Evolutionary conservation across 2,113 vertebrate genomes (phyloP), one percentile per base, ranked within the genome.

Genomic region (Cyanocitta stelleri): DNA sequence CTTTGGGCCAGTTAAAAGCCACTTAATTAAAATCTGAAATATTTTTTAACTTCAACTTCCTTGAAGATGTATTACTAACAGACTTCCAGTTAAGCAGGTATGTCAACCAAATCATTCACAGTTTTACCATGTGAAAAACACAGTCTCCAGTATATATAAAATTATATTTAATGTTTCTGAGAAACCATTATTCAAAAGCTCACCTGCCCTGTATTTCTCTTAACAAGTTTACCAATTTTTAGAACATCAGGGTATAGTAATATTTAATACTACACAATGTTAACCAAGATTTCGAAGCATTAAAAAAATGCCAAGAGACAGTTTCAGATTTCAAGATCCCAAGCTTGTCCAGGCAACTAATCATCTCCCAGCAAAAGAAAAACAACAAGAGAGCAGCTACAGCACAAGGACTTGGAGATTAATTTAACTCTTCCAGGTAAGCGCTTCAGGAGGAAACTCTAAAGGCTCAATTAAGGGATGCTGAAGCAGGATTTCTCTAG

Each of bases 191-290:
- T 67, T 55, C 9, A 5, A 87, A 94, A 88, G 69, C 78, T 87
- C 63, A 92, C 75, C 77, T 78, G 68, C 66, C 85, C 93, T 94
- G 68, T 41, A 33, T 56, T 92, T 89, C 61, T 89, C 21, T 91
- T 97, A 91, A 97, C 3, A 54, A 91, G 69, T 97, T 97, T 95
- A 97, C 86, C 92, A 87, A 96, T 97, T 97, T 96, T 96, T 73
- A 96, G 90, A 87, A 87, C 55, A 92, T 72, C 17, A 87, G 76
- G 59, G 85, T 93, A 79, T 2, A 85, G 48, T 49, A 89, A 77
- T 91, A 89, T 89, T 91, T 94, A 97, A 98, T 94, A 69, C 73
- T 15, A 85, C 0, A 4, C 78, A 87, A 96, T 13, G 94, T 81
- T 96, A 88, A 95, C 61, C 76, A 92, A 81, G 51, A 78, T 95